Evolutionary conservation across 92 coral and sea anemone species (phyloP).

Genomic region (Nematostella vectensis): DNA sequence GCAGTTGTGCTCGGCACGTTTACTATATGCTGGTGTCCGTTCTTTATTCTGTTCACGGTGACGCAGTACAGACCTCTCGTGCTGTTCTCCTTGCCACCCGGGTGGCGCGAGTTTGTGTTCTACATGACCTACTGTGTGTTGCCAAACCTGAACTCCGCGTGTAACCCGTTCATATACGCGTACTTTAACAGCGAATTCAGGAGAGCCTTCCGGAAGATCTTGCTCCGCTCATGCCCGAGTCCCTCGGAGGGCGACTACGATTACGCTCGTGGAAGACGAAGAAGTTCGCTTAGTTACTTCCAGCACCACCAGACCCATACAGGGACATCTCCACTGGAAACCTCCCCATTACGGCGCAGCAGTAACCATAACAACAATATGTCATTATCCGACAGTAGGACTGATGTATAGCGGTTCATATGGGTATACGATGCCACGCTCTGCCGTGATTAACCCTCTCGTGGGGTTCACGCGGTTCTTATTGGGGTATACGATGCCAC

Average conservation of each 20-base stretch:
- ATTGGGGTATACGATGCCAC: too few species aligned
- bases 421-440: too few species aligned
- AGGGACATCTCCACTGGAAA: neutral
- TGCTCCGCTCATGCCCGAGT: conserved; percentile 21
- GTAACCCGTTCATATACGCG: conserved; percentile 93
- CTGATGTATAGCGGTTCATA: too few species aligned
- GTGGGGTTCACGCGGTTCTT: too few species aligned
- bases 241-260: conserved; percentile 3
- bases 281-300: conserved; percentile 37
- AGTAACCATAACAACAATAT: neutral
- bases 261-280: conserved; percentile 24
- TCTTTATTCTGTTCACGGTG: conserved; percentile 70
- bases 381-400: neutral
- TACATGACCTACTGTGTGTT: conserved; percentile 33
- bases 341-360: neutral
- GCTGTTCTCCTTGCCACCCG: conserved; percentile 2
- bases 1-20: conserved; percentile 87
- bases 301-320: neutral
- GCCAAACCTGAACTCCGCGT: conserved; percentile 87
- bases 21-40: conserved; percentile 93
- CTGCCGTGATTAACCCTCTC: too few species aligned
- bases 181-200: conserved; percentile 82
- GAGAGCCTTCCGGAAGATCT: conserved; percentile 77
- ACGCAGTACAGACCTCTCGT: conserved; percentile 31
- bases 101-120: conserved; percentile 17